Evolutionary conservation across 2,888 invertebrate genomes (phyloP).

Genomic region (Meliscaeva auricollis): DNA sequence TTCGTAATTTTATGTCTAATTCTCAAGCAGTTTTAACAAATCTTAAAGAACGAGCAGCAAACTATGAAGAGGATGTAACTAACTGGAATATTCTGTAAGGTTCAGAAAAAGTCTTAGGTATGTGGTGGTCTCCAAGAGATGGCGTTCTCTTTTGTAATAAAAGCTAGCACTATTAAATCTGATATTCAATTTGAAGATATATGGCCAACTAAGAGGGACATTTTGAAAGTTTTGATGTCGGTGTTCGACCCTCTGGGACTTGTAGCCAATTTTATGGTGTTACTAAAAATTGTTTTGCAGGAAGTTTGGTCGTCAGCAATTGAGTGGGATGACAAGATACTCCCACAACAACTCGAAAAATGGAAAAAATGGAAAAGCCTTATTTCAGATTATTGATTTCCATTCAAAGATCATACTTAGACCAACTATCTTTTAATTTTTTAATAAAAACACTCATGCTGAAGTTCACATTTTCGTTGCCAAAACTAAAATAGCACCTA

Average conservation of each 20-base stretch:
- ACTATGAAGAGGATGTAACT: neutral
- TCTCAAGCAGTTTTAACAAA: neutral
- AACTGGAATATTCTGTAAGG: neutral
- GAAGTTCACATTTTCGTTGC: constrained; percentile 4
- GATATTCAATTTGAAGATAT: constrained; percentile 10
- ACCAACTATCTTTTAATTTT: too few relatives aligned
- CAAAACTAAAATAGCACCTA: neutral
- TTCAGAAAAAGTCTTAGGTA: constrained; percentile 59
- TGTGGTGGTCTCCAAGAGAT: constrained; percentile 58
- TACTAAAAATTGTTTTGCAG: constrained; percentile 46
- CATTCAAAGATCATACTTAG: neutral
- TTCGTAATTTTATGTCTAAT: constrained; percentile 76
- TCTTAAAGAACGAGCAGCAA: neutral
- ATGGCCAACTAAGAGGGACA: constrained; percentile 41
- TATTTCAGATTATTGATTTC: constrained; percentile 12
- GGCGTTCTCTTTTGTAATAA: constrained; percentile 60
- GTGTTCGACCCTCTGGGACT: constrained; percentile 32
- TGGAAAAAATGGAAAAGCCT: neutral
- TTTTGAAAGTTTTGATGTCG: constrained; percentile 21
- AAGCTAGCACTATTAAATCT: neutral
- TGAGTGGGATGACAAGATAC: constrained; percentile 28
- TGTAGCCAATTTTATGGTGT: constrained; percentile 57
- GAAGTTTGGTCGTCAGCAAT: constrained; percentile 26
- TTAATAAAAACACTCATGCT: neutral
- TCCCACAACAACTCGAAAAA: constrained; percentile 9